Evolutionary conservation across 1,140 invertebrate genomes (phyloP).

Genomic region (Micrasema longulum): DNA sequence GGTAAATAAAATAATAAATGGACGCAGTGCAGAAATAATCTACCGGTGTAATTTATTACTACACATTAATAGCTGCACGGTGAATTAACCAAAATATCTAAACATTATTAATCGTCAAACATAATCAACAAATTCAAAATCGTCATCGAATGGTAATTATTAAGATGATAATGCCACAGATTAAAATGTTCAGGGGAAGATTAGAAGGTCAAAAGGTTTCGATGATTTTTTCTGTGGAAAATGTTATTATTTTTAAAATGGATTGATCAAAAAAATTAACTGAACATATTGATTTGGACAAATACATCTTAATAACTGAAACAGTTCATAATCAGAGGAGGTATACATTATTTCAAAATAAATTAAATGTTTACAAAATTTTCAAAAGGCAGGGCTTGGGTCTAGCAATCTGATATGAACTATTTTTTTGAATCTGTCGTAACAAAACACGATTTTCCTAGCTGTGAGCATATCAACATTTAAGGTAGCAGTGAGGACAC

Average conservation of each 20-base stretch:
- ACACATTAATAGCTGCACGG: conserved; percentile 10
- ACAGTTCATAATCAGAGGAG: too few species aligned
- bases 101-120: too few species aligned
- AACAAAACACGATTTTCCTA: conserved; percentile 30
- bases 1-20: conserved; percentile 20
- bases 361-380: background rate
- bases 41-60: conserved; percentile 16
- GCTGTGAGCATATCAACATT: conserved; percentile 41
- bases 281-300: too few species aligned
- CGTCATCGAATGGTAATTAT: too few species aligned
- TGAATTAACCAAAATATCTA: conserved; percentile 4
- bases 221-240: too few species aligned
- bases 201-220: too few species aligned
- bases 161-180: too few species aligned
- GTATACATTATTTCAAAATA: background rate
- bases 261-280: too few species aligned
- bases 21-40: conserved; percentile 35
- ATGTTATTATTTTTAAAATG: too few species aligned
- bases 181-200: too few species aligned
- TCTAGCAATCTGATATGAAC: background rate
- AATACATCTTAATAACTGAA: too few species aligned
- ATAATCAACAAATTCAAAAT: background rate
- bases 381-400: background rate
- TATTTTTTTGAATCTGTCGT: background rate
- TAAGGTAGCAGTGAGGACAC: conserved; percentile 41